These are phyloP conservation scores for Gortyna flavago DNA, from an alignment of 2,888 invertebrate species.

Conservation along the genomic window DNA sequence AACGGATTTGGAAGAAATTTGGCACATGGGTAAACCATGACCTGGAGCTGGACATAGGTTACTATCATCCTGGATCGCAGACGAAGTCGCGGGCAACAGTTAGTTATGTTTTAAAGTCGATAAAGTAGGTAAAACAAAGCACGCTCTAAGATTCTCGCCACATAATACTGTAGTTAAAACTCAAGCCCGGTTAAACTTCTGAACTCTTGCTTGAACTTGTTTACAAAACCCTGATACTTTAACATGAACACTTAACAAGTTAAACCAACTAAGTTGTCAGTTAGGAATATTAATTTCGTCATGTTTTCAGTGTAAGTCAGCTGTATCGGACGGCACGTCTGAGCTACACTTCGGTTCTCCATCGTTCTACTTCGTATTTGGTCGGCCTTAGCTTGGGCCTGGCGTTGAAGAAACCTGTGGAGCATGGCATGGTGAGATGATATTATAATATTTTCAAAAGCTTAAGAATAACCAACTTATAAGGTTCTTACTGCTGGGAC, in stretches of 20 bases:
- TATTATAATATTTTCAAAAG: background rate
- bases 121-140: slow-evolving; percentile 35
- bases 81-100: no score
- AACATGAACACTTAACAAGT: slow-evolving; percentile 61
- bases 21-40: no score
- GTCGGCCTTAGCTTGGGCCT: slow-evolving; percentile 91
- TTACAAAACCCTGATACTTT: slow-evolving; percentile 61
- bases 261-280: slow-evolving; percentile 49
- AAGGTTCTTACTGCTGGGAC: background rate
- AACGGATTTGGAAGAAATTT: no score
- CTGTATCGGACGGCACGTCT: slow-evolving; percentile 92
- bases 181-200: slow-evolving; percentile 52
- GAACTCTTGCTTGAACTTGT: slow-evolving; percentile 53
- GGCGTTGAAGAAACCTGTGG: slow-evolving; percentile 84
- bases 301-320: slow-evolving; percentile 90
- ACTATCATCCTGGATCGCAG: no score
- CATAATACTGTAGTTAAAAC: slow-evolving; percentile 52
- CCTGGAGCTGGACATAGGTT: no score
- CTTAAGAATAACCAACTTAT: background rate
- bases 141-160: background rate
- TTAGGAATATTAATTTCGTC: slow-evolving; percentile 63
- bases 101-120: no score
- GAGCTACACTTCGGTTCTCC: slow-evolving; percentile 91
- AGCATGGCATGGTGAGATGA: slow-evolving; percentile 78
- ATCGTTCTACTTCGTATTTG: slow-evolving; percentile 92